Conservation (phyloP, 2,113 vertebrate genomes). For the Reinhardtius hippoglossoides region DNA sequence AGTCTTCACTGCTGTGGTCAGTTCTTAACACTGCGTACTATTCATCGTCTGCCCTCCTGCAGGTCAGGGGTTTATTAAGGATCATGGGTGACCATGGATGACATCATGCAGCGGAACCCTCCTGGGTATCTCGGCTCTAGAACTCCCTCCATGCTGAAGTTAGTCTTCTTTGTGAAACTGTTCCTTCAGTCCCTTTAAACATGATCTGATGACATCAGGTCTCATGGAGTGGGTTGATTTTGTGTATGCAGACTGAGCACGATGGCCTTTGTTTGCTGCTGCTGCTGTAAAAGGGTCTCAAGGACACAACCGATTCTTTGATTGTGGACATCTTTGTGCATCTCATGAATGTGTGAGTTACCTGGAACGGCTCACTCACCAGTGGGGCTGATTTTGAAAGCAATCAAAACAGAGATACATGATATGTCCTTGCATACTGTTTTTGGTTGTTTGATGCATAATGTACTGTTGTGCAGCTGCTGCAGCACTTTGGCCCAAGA, state of each 20-base stretch:
- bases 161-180: neutral
- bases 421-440: too few relatives aligned
- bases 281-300: neutral
- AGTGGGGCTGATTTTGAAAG: neutral
- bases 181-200: constrained; percentile 14
- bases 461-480: too few relatives aligned
- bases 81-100: constrained; percentile 32
- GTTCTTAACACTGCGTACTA: neutral
- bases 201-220: constrained; percentile 9
- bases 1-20: neutral
- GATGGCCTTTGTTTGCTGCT: constrained; percentile 4
- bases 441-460: too few relatives aligned
- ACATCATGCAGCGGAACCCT: constrained; percentile 28
- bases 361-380: neutral
- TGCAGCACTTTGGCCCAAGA: too few relatives aligned
- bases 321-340: neutral
- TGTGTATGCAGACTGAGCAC: constrained; percentile 3
- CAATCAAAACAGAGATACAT: constrained; percentile 4
- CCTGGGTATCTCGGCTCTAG: neutral
- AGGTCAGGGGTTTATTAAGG: constrained; percentile 24
- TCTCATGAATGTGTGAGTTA: neutral
- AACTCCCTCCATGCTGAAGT: constrained; percentile 10
- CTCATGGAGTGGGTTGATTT: neutral
- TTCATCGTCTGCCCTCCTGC: neutral
- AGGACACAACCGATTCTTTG: constrained; percentile 2